A percentile compares a stretch with the other conserved stretches of the same genome.
Evolutionary conservation across 2,113 vertebrate genomes (phyloP).

Genomic region (Antechinus stuartii): DNA sequence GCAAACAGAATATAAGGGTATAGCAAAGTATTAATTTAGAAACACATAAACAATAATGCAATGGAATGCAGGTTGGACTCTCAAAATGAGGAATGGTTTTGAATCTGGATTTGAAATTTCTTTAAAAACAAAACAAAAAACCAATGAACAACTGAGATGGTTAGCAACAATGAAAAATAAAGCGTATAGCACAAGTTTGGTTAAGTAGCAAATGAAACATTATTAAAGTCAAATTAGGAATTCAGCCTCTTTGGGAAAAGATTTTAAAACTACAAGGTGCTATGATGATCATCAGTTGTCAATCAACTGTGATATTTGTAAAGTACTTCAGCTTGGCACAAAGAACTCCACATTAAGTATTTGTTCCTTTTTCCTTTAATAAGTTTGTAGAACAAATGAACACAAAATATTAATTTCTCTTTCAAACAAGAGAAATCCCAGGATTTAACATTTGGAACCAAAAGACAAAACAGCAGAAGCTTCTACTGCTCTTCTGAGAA

Average conservation of each 20-base stretch:
- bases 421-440: background rate
- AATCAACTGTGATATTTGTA: background rate
- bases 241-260: background rate
- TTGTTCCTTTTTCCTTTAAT: no score
- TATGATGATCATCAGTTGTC: fast-evolving
- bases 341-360: no score
- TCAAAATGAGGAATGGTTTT: no score
- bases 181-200: no score
- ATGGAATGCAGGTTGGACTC: no score
- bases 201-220: background rate
- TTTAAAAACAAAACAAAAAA: background rate
- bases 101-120: fast-evolving
- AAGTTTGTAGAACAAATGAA: no score
- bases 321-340: no score
- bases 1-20: no score
- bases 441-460: background rate
- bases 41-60: no score
- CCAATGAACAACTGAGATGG: background rate
- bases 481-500: background rate
- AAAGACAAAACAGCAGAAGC: background rate
- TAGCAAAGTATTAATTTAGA: no score
- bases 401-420: slow-evolving; percentile 20
- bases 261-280: background rate
- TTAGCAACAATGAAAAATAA: background rate
- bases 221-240: background rate